Conservation (phyloP, 1,140 invertebrate species). For the Drosophila kanapiae region DNA sequence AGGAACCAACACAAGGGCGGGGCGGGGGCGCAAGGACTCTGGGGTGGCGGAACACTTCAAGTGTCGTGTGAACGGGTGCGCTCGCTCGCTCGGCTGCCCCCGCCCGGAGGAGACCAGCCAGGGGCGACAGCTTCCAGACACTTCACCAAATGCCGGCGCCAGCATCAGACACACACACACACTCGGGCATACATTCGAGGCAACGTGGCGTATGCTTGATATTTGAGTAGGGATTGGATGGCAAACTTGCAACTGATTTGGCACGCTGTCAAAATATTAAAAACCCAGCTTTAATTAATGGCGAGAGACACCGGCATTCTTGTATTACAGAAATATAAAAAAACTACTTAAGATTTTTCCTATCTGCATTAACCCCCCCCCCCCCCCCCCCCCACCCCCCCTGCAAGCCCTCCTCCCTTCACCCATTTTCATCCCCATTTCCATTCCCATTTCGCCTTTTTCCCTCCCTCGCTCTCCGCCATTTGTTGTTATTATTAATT, state of each 20-base stretch:
- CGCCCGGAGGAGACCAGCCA: conserved; percentile 5
- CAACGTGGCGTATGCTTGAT: conserved; percentile 67
- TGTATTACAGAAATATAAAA: too few species aligned
- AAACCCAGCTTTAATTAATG: conserved; percentile 24
- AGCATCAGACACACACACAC: conserved; percentile 29
- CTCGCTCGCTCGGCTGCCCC: neutral
- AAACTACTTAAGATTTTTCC: conserved; percentile 5
- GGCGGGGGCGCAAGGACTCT: neutral
- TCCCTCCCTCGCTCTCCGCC: neutral
- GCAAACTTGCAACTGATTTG: conserved; percentile 46
- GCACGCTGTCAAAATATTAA: conserved; percentile 43
- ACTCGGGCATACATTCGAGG: conserved; percentile 4
- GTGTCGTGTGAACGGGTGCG: conserved; percentile 46
- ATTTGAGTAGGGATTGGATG: conserved; percentile 33
- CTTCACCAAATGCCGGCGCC: conserved; percentile 66
- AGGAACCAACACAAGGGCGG: neutral
- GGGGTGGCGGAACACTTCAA: conserved; percentile 23
- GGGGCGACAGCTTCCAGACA: conserved; percentile 62
- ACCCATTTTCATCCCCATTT: neutral
- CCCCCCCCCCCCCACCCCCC: neutral
- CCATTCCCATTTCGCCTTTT: neutral
- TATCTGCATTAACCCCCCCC: neutral
- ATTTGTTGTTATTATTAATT: conserved; percentile 69
- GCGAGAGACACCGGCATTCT: too few species aligned
- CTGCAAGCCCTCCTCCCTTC: neutral